A percentile compares a stretch with the other conserved stretches of the same genome.
These are phyloP conservation scores for Philypnodon macrostomus DNA, from an alignment of 2,797 vertebrate species.

Conservation along the genomic window DNA sequence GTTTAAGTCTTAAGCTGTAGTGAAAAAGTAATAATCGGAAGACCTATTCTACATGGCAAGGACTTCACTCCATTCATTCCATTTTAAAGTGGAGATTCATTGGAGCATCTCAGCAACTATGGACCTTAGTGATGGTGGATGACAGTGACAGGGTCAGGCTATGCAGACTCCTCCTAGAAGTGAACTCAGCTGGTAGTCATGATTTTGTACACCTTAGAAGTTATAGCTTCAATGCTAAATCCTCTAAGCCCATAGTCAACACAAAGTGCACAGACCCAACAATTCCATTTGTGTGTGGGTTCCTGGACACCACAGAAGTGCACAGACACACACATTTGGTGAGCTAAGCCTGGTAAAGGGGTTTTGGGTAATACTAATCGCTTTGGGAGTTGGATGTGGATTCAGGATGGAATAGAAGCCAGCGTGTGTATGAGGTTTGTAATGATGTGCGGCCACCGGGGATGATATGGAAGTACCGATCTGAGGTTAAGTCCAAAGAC, in stretches of 20 bases:
- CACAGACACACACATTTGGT: slow-evolving; percentile 4
- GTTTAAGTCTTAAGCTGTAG: no score
- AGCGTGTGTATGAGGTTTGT: slow-evolving; percentile 26
- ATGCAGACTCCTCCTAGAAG: no score
- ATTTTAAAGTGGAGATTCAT: no score
- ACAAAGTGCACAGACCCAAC: not conserved
- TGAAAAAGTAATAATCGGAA: no score
- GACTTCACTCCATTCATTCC: no score
- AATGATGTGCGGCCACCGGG: slow-evolving; percentile 37
- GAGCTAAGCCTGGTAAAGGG: slow-evolving; percentile 38
- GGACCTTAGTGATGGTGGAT: no score
- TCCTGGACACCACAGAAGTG: not conserved
- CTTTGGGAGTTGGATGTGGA: slow-evolving; percentile 37
- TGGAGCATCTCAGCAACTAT: no score
- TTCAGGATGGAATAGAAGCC: slow-evolving; percentile 39
- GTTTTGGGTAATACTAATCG: slow-evolving; percentile 52
- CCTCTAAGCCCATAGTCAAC: not conserved
- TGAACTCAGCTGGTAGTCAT: not conserved
- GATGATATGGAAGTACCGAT: slow-evolving; percentile 25
- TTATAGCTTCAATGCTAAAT: not conserved
- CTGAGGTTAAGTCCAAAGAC: no score
- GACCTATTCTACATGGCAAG: no score
- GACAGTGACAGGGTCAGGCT: no score
- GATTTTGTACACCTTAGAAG: not conserved
- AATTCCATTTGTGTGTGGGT: not conserved